Evolutionary conservation across 2,888 invertebrate species (phyloP).

Genomic region (Agapostemon virescens): DNA sequence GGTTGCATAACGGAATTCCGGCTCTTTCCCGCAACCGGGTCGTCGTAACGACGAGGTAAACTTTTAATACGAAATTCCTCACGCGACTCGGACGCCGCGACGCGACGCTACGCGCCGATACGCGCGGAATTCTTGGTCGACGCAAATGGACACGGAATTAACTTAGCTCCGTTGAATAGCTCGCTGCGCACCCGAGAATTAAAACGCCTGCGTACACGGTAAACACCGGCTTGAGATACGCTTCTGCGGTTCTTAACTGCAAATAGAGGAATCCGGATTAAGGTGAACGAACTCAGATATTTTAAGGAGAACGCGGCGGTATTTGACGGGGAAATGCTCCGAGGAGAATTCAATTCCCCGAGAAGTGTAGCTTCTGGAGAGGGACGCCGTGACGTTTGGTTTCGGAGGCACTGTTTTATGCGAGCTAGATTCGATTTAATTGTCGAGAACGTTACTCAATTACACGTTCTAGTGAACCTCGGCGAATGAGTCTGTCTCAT

Average conservation of each 20-base stretch:
- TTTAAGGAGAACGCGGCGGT: background rate
- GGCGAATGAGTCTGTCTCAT: background rate
- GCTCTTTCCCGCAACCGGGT: conserved; percentile 53
- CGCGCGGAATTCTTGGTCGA: conserved; percentile 59
- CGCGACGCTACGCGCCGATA: conserved; percentile 46
- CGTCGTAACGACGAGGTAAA: conserved; percentile 53
- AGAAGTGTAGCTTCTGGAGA: background rate
- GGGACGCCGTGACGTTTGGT: background rate
- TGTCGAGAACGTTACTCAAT: background rate
- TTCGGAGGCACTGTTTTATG: background rate
- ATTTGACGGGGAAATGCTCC: conserved; percentile 6
- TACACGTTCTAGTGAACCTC: background rate
- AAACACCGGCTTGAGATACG: conserved; percentile 44
- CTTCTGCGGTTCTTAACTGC: conserved; percentile 41
- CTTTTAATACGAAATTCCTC: conserved; percentile 70
- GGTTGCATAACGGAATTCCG: conserved; percentile 63
- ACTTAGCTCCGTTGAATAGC: conserved; percentile 35
- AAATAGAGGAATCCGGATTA: conserved; percentile 21
- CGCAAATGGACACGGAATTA: conserved; percentile 64
- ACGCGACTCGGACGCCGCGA: conserved; percentile 51
- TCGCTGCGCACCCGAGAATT: conserved; percentile 42
- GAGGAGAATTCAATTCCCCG: background rate
- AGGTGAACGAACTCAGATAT: background rate
- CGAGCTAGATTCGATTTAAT: background rate
- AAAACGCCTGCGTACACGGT: conserved; percentile 32